These are phyloP conservation scores for Choloepus hoffmanni DNA, from an alignment of 2,113 vertebrate genomes.

Conservation along the genomic window DNA sequence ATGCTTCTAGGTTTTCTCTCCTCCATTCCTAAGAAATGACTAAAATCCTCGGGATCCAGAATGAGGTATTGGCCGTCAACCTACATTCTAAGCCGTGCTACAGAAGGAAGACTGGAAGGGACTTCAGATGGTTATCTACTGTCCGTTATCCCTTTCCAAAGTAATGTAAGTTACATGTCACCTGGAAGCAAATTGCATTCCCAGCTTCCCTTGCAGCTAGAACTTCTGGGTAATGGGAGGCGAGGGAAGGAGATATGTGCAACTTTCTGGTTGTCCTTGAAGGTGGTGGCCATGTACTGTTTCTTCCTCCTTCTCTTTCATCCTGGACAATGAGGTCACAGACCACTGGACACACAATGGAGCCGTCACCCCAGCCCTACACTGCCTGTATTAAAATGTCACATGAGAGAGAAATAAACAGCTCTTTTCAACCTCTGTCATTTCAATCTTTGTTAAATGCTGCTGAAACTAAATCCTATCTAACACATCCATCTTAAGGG, in stretches of 20 bases:
- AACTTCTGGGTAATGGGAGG: neutral
- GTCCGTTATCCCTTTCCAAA: neutral
- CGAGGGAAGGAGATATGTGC: neutral
- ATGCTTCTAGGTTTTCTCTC: neutral
- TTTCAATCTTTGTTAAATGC: neutral
- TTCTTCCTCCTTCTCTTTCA: neutral
- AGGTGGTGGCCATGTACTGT: fast-evolving
- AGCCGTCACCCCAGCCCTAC: neutral
- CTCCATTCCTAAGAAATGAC: neutral
- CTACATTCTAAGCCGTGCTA: neutral
- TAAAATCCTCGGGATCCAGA: neutral
- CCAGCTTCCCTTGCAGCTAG: neutral
- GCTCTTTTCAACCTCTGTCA: neutral
- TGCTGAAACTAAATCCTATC: neutral
- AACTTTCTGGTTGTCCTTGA: neutral
- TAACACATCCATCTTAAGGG: neutral
- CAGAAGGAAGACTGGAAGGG: neutral
- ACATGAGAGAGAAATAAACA: neutral
- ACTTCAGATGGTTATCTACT: neutral
- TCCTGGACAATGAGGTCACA: neutral
- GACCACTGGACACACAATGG: neutral
- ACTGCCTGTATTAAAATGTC: neutral
- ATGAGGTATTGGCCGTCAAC: neutral
- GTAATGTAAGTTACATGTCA: neutral
- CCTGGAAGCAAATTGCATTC: neutral